Evolutionary conservation across 1,140 invertebrate genomes (phyloP), one percentile per base, ranked within the genome.

Genomic region (Drosophila oshimai): DNA sequence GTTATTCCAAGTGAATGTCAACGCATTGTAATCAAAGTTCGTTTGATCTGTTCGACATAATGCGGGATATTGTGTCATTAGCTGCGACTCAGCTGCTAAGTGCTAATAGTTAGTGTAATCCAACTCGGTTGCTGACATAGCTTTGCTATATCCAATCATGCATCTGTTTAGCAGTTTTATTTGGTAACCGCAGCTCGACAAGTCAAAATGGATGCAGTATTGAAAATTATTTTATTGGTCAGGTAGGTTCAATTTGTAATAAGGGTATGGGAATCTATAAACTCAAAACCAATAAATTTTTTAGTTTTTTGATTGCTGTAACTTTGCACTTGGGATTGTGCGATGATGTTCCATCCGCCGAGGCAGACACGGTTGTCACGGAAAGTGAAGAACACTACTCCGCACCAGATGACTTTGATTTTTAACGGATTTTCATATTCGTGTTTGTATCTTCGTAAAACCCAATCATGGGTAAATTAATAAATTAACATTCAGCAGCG

Each of bases 331-430:
- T 47, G 12, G 53, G 29, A 1, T 6, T 54, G 33, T 58, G 65
- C 20, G 57, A 84, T 34, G 79, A 84, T 45, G 41, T 57, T 7
- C 47, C 80, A 4, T 77, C 24, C 20, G 49, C 74, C 5, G 55
- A 84, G 12, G 68, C 68, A 22, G 68, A 45, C 6, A 37, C 13
- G 4, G 80, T 84, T 0, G 79, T 84, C 10, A 84, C 79, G 0
- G 50, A 86, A 24, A 80, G 79, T 37, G 79, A 84, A 12, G 58
- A 65, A 5, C 28, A 28, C 12, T 55, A 50, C 47, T 34, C 64
- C n/a, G 71, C 70, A 3, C 37, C 71, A 17, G 65, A 84, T 54
- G 64, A 80, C 41, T 53, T 58, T 12, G 29, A 68, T 24, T 58
- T 50, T 36, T 72, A 34, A 84, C 15, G 2, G 12, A 45, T 15